These are phyloP conservation scores for Aphelenchoides bicaudatus DNA, from an alignment of 2,888 invertebrate species.

Conservation along the genomic window DNA sequence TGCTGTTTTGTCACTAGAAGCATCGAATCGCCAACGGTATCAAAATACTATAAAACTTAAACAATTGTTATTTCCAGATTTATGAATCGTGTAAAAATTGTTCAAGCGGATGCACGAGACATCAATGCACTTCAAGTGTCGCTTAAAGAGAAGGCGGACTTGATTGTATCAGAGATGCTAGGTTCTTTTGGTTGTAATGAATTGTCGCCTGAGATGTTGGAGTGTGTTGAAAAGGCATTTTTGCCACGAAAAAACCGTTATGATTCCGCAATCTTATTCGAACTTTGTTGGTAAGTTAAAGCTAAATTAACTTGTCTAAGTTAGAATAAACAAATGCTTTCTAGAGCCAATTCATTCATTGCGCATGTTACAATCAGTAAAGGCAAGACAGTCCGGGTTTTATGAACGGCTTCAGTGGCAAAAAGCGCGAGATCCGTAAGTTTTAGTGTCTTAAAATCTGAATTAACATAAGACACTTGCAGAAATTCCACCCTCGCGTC, in stretches of 20 bases:
- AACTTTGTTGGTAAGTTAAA: conserved; percentile 39
- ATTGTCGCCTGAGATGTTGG: conserved; percentile 78
- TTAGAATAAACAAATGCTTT: conserved; percentile 12
- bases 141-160: conserved; percentile 69
- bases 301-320: not conserved
- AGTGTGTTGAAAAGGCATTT: conserved; percentile 61
- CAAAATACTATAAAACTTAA: not conserved
- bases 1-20: conserved; percentile 69
- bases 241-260: conserved; percentile 45
- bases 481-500: not conserved
- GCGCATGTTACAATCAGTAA: conserved; percentile 62
- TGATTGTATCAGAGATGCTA: conserved; percentile 80
- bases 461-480: conserved; percentile 8
- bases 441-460: conserved; percentile 1
- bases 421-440: not conserved
- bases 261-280: conserved; percentile 51
- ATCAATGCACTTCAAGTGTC: conserved; percentile 56
- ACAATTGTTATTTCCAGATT: conserved; percentile 35
- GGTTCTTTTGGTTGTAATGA: conserved; percentile 99
- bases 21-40: conserved; percentile 1
- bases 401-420: not conserved
- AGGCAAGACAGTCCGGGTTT: not conserved
- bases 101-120: conserved; percentile 64
- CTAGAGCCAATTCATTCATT: conserved; percentile 82
- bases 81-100: conserved; percentile 60